phyloP scores from a whole-genome alignment of 1,140 invertebrate genomes.

The Caenorhabditis remanei region DNA sequence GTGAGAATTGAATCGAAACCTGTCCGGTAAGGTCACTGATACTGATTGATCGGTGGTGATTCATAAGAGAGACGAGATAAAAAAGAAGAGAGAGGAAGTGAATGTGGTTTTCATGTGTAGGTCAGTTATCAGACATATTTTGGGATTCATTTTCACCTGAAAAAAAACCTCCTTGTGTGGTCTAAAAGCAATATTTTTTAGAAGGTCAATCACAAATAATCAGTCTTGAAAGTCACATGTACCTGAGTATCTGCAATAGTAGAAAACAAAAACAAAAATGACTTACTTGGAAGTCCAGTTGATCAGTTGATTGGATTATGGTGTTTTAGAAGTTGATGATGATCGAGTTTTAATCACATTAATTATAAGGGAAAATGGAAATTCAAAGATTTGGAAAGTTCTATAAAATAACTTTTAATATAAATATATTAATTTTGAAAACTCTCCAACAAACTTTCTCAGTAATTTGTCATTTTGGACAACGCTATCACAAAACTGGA shows the following conservation, averaged over 20 bases:
- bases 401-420: too few species aligned
- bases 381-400: too few species aligned
- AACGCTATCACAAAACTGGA: too few species aligned
- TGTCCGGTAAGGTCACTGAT: conserved; percentile 52
- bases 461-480: too few species aligned
- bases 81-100: not conserved
- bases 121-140: not conserved
- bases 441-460: too few species aligned
- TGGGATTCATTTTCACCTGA: too few species aligned
- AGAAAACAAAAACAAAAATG: not conserved
- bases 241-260: not conserved
- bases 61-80: not conserved
- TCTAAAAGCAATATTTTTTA: too few species aligned
- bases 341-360: not conserved
- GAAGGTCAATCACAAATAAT: too few species aligned
- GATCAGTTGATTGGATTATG: not conserved
- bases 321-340: not conserved
- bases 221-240: too few species aligned
- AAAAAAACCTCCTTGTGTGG: too few species aligned
- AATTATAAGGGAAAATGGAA: not conserved
- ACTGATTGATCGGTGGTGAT: conserved; percentile 42
- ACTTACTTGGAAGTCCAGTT: not conserved
- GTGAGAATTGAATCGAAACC: conserved; percentile 50
- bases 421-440: too few species aligned
- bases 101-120: conserved; percentile 13